Evolutionary conservation across 2,888 invertebrate species (phyloP).

Genomic region (Clivina fossor): DNA sequence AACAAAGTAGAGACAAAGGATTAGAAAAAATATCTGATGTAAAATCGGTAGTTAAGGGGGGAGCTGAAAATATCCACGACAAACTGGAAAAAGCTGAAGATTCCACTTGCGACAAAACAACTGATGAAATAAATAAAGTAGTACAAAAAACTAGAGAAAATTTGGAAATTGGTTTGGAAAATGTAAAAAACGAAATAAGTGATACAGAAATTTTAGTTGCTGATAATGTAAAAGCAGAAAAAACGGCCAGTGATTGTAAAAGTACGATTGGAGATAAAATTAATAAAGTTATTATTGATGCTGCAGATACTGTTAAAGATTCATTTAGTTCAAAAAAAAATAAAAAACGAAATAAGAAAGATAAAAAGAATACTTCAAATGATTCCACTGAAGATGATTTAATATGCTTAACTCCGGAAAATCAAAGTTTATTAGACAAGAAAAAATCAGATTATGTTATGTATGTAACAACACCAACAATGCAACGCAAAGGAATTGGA

Average conservation of each 20-base stretch:
- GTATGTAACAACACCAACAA: slow-evolving; percentile 49
- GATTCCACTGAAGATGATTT: slow-evolving; percentile 8
- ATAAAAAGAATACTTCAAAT: slow-evolving; percentile 10
- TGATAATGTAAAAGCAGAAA: slow-evolving; percentile 14
- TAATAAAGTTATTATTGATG: slow-evolving; percentile 20
- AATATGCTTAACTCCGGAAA: no score
- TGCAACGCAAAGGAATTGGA: slow-evolving; percentile 47
- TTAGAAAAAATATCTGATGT: no score
- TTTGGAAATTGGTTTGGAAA: slow-evolving; percentile 43
- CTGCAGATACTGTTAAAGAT: slow-evolving; percentile 13
- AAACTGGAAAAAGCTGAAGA: not conserved
- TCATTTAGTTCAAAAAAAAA: slow-evolving; percentile 5
- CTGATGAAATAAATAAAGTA: slow-evolving; percentile 12
- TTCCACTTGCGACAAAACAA: slow-evolving; percentile 1
- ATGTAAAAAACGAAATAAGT: slow-evolving; percentile 22
- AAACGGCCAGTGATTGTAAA: slow-evolving; percentile 6
- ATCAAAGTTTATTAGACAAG: slow-evolving; percentile 41
- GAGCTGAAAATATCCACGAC: slow-evolving; percentile 1
- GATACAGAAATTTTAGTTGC: no score
- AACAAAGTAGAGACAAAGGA: slow-evolving; percentile 18
- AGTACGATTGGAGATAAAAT: slow-evolving; percentile 37
- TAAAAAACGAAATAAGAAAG: slow-evolving; percentile 4
- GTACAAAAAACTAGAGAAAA: slow-evolving; percentile 38
- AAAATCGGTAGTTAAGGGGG: not conserved
- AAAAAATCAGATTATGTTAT: slow-evolving; percentile 22